These are phyloP conservation scores for sheep (Ovis aries) DNA, from an alignment of 2,113 vertebrate genomes.

Conservation along the genomic window DNA sequence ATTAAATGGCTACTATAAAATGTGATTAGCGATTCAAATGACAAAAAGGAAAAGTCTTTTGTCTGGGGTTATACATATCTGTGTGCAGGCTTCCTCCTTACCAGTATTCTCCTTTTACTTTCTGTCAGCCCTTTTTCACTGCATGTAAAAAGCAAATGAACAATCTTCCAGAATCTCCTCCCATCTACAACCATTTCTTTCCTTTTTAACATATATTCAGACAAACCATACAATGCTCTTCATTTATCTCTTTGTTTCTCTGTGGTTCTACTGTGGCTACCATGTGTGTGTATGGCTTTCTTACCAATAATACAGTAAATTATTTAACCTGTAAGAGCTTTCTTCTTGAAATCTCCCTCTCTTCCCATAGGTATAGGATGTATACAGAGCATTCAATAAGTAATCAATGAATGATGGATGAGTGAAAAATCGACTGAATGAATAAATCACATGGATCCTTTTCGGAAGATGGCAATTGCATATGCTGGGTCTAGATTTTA, in stretches of 20 bases:
- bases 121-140: not conserved
- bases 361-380: not conserved
- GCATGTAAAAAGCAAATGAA: not conserved
- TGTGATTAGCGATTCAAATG: constrained; percentile 38
- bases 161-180: not conserved
- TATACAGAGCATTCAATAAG: not conserved
- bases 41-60: not conserved
- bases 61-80: not conserved
- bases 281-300: not conserved
- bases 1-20: constrained; percentile 61
- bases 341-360: not conserved
- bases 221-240: not conserved
- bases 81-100: not conserved
- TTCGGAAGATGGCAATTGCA: not conserved
- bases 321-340: not conserved
- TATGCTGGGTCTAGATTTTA: not conserved
- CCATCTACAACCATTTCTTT: not conserved
- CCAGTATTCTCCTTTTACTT: not conserved
- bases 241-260: not conserved
- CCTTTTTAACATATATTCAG: not conserved
- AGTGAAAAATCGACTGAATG: not conserved
- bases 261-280: not conserved
- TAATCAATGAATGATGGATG: not conserved
- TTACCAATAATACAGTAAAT: not conserved
- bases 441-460: not conserved